phyloP scores from a whole-genome alignment of 2,888 invertebrate species.

The Crepidodera aurea region DNA sequence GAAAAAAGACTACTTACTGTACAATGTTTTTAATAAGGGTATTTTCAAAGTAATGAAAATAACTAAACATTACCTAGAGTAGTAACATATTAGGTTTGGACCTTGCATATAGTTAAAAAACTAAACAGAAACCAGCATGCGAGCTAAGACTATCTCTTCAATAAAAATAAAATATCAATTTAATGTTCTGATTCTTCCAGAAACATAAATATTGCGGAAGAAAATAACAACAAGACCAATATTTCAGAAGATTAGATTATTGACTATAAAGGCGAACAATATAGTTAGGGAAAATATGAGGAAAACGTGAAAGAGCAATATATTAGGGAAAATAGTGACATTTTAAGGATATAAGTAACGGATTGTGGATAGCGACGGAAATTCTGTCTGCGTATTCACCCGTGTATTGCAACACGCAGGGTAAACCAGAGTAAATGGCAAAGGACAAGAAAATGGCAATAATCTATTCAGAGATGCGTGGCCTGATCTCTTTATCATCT shows the following conservation, averaged over 20 bases:
- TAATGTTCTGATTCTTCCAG: conserved; percentile 5
- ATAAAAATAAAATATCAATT: conserved; percentile 18
- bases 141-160: too few species aligned
- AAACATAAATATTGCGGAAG: conserved; percentile 18
- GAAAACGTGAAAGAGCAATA: conserved; percentile 34
- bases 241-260: conserved; percentile 35
- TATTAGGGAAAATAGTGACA: conserved; percentile 40
- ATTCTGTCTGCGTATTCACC: conserved; percentile 39
- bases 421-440: conserved; percentile 36
- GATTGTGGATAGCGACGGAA: conserved; percentile 42
- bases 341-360: conserved; percentile 41
- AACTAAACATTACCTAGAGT: too few species aligned
- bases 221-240: conserved; percentile 32
- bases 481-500: conserved; percentile 47
- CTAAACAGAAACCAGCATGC: too few species aligned
- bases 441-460: conserved; percentile 44
- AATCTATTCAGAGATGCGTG: conserved; percentile 48
- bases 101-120: too few species aligned
- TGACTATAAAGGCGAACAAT: conserved; percentile 35
- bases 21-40: too few species aligned
- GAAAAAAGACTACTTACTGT: too few species aligned
- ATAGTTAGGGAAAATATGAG: conserved; percentile 36
- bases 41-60: too few species aligned
- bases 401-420: conserved; percentile 36
- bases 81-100: too few species aligned